Evolutionary conservation across 2,113 vertebrate genomes (phyloP).

Genomic region (Psittacara wagleri): DNA sequence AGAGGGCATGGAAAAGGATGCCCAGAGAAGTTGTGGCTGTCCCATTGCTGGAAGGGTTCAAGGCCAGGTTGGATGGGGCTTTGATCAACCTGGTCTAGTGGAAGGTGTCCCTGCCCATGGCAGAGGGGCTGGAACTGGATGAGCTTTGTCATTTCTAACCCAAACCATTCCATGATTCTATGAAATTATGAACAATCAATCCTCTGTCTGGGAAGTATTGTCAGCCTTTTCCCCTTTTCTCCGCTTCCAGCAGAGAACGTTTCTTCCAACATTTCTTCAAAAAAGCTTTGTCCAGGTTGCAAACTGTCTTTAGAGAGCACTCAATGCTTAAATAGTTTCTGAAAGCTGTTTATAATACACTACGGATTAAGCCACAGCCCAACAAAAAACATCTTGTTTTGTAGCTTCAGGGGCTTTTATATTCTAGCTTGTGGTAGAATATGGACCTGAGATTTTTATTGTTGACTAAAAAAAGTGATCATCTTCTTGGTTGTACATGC

Average conservation of each 20-base stretch:
- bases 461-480: background rate
- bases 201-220: background rate
- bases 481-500: background rate
- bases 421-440: background rate
- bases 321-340: background rate
- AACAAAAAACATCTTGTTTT: background rate
- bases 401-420: accelerated
- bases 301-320: background rate
- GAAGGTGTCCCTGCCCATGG: background rate
- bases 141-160: background rate
- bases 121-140: background rate
- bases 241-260: background rate
- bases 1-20: background rate
- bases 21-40: background rate
- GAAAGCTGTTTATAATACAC: background rate
- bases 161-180: background rate
- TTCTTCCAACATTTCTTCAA: background rate
- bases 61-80: background rate
- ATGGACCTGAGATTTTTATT: background rate
- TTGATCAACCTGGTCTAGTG: background rate
- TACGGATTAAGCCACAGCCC: background rate
- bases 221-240: background rate
- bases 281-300: background rate
- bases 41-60: background rate
- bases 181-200: background rate